Conservation (phyloP, 2,113 vertebrate genomes). For the Solea senegalensis region DNA sequence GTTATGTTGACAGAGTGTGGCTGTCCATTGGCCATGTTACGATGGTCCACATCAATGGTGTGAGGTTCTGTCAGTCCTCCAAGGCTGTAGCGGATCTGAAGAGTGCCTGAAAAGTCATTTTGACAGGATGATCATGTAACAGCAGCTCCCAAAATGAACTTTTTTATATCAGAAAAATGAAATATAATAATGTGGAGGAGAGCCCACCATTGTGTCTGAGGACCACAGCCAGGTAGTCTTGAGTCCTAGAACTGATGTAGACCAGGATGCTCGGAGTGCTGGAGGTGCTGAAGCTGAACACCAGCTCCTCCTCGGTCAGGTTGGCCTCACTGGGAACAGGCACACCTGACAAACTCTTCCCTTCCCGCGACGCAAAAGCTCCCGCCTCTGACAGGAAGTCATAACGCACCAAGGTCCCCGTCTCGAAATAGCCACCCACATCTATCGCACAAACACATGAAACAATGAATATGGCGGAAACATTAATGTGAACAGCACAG, state of each 20-base stretch:
- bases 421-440: slow-evolving; percentile 96
- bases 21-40: slow-evolving; percentile 94
- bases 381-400: slow-evolving; percentile 83
- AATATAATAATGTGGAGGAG: background rate
- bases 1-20: slow-evolving; percentile 93
- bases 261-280: slow-evolving; percentile 90
- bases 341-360: slow-evolving; percentile 13
- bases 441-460: slow-evolving; percentile 75
- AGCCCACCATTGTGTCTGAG: slow-evolving; percentile 88
- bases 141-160: background rate
- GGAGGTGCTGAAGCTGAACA: slow-evolving; percentile 95
- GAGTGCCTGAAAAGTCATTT: slow-evolving; percentile 79
- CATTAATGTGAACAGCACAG: background rate
- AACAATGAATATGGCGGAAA: background rate
- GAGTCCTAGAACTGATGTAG: slow-evolving; percentile 91
- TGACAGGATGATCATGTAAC: background rate
- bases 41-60: slow-evolving; percentile 88
- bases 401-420: slow-evolving; percentile 92
- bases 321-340: slow-evolving; percentile 63
- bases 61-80: slow-evolving; percentile 89
- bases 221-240: slow-evolving; percentile 93
- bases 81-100: slow-evolving; percentile 93
- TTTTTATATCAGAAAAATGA: background rate
- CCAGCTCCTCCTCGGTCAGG: slow-evolving; percentile 86
- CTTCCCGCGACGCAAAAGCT: slow-evolving; percentile 60